Base-by-base conservation (phyloP, 35 echinoderm and acorn worm species). In the Anneissia japonica region DNA sequence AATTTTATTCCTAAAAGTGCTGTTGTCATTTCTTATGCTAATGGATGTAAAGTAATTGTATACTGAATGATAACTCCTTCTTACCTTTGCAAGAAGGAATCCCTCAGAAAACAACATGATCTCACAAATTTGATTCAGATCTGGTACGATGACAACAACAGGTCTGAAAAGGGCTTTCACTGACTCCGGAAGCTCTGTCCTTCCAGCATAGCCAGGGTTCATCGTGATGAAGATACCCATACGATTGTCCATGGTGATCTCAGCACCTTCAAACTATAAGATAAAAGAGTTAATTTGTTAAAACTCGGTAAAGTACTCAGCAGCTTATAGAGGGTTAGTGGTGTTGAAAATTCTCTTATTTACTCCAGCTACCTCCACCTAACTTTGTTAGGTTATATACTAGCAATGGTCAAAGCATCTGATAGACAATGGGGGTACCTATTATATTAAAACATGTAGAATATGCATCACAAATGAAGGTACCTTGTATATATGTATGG, bases 211-310 rank as follows among this genome's bases (percentile, higher is more conserved):
- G 73, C 96, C 96, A 72, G 96, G 96, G 78, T 99, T 99, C 96
- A 99, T 99, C 72, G 96, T 99, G 89, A 99, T 99, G 85, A 99
- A 99, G 76, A 99, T 99, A 87, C 96, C 96, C 96, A 99, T 99
- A 32, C 96, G 89, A 77, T 90, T 90, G 87, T 99, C 96, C 89
- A 99, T 87, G 33, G 96, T 83, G 35, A 99, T 99, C 41, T 99
- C 96, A 82, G 82, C 94, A 34, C 96, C 96, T 81, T 94, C 96
- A 94, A 99, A 99, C 96, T 99, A 85, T 9, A 0, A 38, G 32
- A 56, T 21, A 40, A n/a, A n/a, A n/a, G 26, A 56, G n/a, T n/a
- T n/a, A n/a, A n/a, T n/a, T n/a, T n/a, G n/a, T n/a, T n/a, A n/a
- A n/a, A n/a, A n/a, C n/a, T n/a, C 17, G 0, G 0, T 43, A 76